Base-by-base conservation (phyloP, 2,888 invertebrate genomes). In the Xanthia icteritia region DNA sequence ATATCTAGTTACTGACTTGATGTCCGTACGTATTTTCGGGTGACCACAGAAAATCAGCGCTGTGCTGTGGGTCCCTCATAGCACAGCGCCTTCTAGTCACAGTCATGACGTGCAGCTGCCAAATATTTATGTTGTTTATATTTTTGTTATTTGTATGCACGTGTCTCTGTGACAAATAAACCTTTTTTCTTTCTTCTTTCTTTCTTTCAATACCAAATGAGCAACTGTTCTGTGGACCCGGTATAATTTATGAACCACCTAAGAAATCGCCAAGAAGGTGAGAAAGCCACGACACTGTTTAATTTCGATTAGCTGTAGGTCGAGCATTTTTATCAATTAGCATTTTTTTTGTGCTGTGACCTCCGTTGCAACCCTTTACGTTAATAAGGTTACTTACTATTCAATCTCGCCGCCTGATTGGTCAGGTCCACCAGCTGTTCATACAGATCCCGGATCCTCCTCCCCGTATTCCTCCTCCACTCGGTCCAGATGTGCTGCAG, bases 401-500 rank as follows among this genome's bases (percentile, higher is more conserved):
- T 99, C 11, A 98, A 95, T 90, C 97, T 97, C 0, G 98, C 98
- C 9, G 98, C 98, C 81, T 98, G 98, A 89, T 98, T 98, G 77
- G 98, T 98, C 67, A 99, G 92, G 73, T 98, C 97, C 0, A 98
- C 97, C 77, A 99, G 95, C 93, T 99, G 98, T 81, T 98, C 98
- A 88, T 98, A 99, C 54, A 98, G 95, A 85, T 98, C 98, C 82
- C 98, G 97, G 92, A 98, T 97, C 89, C 98, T 97, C 76, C 98
- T 97, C 0, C 98, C 98, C 0, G 99, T 98, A 84, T 98, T 98
- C 86, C 99, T 97, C 88, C 99, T 97, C 98, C 99, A 99, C 92
- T 99, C 98, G 0, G 98, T 97, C 99, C 99, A 99, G 0, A 98
- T 97, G 90, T 98, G 98, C 88, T 98, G 98, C 77, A 99, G 95